Evolutionary conservation across 2,113 vertebrate species (phyloP).

Genomic region (Nerophis lumbriciformis): DNA sequence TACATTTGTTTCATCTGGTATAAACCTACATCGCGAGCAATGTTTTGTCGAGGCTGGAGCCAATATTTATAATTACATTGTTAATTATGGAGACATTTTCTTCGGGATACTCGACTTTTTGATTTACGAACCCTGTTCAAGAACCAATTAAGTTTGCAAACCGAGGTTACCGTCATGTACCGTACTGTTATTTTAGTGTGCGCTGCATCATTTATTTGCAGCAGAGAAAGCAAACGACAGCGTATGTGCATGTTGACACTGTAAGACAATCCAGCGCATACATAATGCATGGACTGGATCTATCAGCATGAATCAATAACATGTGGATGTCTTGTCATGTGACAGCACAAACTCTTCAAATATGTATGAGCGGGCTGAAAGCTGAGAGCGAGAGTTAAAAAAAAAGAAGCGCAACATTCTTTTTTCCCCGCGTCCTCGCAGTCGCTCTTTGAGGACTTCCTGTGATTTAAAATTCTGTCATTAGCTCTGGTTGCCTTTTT

Average conservation of each 20-base stretch:
- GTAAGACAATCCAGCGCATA: constrained; percentile 9
- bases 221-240: not conserved
- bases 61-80: too few species aligned
- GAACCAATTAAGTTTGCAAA: too few species aligned
- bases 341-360: constrained; percentile 14
- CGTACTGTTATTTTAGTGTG: not conserved
- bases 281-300: constrained; percentile 3
- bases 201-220: not conserved
- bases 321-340: not conserved
- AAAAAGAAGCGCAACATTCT: not conserved
- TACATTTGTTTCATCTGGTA: too few species aligned
- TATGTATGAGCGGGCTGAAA: constrained; percentile 17
- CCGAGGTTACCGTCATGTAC: too few species aligned
- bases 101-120: too few species aligned
- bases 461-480: not conserved
- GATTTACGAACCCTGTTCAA: too few species aligned
- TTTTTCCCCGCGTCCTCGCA: not conserved
- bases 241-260: not conserved
- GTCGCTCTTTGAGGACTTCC: constrained; percentile 2
- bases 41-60: too few species aligned
- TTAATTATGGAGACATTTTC: too few species aligned
- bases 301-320: constrained; percentile 7
- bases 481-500: not conserved
- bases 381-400: not conserved
- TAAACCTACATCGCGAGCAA: too few species aligned